Conservation (phyloP, 2,888 invertebrate genomes). For the Acleris laterana region DNA sequence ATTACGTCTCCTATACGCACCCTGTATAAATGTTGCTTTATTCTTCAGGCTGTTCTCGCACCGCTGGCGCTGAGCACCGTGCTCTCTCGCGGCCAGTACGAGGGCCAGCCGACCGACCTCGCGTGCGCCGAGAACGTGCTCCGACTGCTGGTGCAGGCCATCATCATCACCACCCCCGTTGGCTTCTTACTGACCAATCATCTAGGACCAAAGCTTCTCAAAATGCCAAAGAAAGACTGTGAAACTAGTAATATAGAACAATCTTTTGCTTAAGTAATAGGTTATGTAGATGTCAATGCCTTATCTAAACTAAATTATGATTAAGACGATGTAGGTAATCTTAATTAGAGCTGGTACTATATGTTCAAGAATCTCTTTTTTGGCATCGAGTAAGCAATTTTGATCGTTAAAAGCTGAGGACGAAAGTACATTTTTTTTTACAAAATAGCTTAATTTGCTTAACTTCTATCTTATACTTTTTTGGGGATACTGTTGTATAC, state of each 20-base stretch:
- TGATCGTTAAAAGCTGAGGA: too few species aligned
- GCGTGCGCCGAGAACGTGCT: slow-evolving; percentile 63
- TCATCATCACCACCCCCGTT: slow-evolving; percentile 71
- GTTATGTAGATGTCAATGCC: background rate
- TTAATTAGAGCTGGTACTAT: too few species aligned
- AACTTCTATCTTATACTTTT: too few species aligned
- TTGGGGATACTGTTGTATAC: too few species aligned
- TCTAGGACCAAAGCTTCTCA: slow-evolving; percentile 65
- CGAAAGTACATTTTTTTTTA: too few species aligned
- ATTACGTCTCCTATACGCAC: too few species aligned
- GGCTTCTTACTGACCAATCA: slow-evolving; percentile 67
- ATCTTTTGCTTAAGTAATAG: slow-evolving; percentile 1
- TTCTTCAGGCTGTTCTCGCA: slow-evolving; percentile 83
- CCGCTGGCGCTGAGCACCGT: slow-evolving; percentile 80
- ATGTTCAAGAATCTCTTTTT: too few species aligned
- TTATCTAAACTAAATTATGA: too few species aligned
- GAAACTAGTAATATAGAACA: slow-evolving; percentile 20
- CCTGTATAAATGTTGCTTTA: slow-evolving; percentile 11
- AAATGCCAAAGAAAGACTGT: slow-evolving; percentile 47
- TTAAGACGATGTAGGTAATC: too few species aligned
- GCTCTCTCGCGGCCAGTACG: slow-evolving; percentile 46
- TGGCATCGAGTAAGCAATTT: too few species aligned
- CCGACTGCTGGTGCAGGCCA: slow-evolving; percentile 64
- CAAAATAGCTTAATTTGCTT: too few species aligned
- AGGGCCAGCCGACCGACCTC: slow-evolving; percentile 46